Percentiles rank a stretch among this genome's conserved stretches.
phyloP scores from a whole-genome alignment of 2,113 vertebrate genomes.

The Rhipidura dahli region DNA sequence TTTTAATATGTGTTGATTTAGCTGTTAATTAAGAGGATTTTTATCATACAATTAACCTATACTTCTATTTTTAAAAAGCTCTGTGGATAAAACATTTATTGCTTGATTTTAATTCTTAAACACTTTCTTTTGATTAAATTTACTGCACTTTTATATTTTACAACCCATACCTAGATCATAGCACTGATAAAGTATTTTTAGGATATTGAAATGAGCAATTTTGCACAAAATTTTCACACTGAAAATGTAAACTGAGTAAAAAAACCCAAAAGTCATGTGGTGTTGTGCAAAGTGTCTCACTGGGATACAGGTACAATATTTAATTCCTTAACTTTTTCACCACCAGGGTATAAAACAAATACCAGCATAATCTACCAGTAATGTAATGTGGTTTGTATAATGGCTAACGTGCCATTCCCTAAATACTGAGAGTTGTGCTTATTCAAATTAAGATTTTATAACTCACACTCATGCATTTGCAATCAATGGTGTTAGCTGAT shows the following conservation, averaged over 20 bases:
- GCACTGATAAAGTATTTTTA: not conserved
- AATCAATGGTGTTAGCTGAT: not conserved
- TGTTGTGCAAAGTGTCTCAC: not conserved
- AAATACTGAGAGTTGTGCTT: not conserved
- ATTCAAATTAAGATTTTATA: not conserved
- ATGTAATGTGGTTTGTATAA: not conserved
- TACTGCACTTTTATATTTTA: not conserved
- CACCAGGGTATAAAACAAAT: not conserved
- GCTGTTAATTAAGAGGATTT: slow-evolving; percentile 19
- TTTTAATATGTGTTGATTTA: slow-evolving; percentile 22
- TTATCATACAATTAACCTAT: not conserved
- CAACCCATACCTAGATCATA: not conserved
- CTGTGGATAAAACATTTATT: not conserved
- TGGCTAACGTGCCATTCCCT: not conserved
- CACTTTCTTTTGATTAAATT: not conserved
- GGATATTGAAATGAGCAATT: not conserved
- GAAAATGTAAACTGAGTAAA: not conserved
- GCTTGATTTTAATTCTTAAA: not conserved
- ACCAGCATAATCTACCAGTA: not conserved
- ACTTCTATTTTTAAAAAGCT: not conserved
- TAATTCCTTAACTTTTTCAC: not conserved
- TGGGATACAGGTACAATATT: not conserved
- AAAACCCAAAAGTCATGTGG: fast-evolving
- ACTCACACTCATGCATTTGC: fast-evolving
- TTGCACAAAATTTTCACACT: not conserved